These are phyloP conservation scores for Neotoxoptera formosana DNA, from an alignment of 1,140 invertebrate genomes.

Conservation along the genomic window DNA sequence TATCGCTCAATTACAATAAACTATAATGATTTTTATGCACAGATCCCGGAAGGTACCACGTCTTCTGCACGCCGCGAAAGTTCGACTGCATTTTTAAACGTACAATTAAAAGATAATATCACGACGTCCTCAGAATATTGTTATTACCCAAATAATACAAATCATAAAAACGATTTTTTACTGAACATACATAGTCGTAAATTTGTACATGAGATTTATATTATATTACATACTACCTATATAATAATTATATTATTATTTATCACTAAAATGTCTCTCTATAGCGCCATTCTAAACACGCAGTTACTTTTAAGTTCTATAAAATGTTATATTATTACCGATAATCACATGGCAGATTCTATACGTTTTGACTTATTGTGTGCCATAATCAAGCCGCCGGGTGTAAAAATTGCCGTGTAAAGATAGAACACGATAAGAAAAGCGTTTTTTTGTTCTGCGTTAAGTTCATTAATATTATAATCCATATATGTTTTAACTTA, in stretches of 20 bases:
- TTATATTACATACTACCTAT: not conserved
- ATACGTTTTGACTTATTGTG: not conserved
- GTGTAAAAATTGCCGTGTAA: not conserved
- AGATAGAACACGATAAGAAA: constrained; percentile 30
- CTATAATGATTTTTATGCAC: not conserved
- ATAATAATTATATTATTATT: not conserved
- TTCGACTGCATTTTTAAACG: not conserved
- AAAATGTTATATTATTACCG: not conserved
- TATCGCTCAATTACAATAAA: not conserved
- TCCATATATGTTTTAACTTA: not conserved
- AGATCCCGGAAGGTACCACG: not conserved
- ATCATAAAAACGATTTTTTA: not conserved
- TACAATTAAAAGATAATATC: not conserved
- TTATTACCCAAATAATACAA: not conserved
- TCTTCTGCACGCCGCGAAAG: not conserved
- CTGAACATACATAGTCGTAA: not conserved
- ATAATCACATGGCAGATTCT: not conserved
- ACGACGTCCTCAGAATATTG: not conserved
- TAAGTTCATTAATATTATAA: constrained; percentile 5
- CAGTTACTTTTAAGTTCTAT: not conserved
- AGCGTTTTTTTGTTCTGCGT: not conserved
- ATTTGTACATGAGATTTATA: not conserved
- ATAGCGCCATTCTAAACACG: not conserved
- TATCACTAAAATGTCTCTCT: constrained; percentile 16
- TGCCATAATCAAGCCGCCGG: not conserved